These are phyloP conservation scores for Indicator maculatus DNA, from an alignment of 2,113 vertebrate genomes.

Conservation along the genomic window DNA sequence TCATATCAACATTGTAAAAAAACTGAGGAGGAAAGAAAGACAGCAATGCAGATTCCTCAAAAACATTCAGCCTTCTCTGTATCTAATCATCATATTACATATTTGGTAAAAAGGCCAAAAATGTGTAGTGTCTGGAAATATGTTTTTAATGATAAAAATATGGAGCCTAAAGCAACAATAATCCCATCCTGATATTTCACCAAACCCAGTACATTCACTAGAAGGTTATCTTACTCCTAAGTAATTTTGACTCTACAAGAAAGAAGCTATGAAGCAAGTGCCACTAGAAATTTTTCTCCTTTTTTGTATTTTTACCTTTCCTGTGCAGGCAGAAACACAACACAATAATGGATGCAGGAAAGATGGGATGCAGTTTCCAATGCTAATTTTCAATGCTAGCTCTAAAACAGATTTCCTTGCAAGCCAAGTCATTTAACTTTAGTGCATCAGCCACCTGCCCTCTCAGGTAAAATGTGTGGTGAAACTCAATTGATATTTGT, in stretches of 20 bases:
- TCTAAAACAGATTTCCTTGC: background rate
- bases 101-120: background rate
- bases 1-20: background rate
- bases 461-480: background rate
- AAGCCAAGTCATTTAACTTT: background rate
- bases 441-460: background rate
- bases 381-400: background rate
- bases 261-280: background rate
- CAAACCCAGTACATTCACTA: background rate
- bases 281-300: background rate
- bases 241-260: background rate
- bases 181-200: background rate
- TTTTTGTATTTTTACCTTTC: background rate
- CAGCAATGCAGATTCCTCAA: background rate
- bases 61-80: background rate
- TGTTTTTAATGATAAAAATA: constrained; percentile 18
- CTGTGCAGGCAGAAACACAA: background rate
- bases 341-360: background rate
- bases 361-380: background rate
- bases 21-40: background rate
- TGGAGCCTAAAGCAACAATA: background rate
- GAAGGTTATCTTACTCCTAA: background rate
- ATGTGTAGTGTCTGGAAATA: background rate
- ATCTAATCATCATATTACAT: background rate
- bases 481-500: background rate